A percentile compares a stretch with the other conserved stretches of the same genome.
Conservation (phyloP, 64 coral and sea anemone genomes). For the Dendronephthya gigantea region DNA sequence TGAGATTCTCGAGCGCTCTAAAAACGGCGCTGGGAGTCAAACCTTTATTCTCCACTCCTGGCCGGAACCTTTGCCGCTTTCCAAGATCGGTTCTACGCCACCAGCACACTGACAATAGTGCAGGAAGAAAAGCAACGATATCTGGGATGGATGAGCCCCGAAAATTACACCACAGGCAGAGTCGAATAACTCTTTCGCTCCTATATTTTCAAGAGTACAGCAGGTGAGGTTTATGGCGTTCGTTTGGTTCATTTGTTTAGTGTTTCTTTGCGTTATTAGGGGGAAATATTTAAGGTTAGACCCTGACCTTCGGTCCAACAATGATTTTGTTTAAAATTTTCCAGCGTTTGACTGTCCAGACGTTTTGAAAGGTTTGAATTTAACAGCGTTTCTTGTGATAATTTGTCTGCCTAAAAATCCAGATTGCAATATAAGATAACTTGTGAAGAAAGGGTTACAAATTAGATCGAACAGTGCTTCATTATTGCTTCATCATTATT, state of each 20-base stretch:
- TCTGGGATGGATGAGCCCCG: constrained; percentile 69
- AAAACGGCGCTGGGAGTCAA: no score
- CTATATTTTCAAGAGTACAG: neutral
- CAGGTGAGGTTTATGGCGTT: neutral
- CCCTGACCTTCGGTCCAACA: constrained; percentile 63
- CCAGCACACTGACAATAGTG: constrained; percentile 63
- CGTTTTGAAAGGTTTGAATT: constrained; percentile 35
- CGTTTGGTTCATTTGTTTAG: neutral
- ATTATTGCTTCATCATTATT: no score
- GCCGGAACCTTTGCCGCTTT: constrained; percentile 59
- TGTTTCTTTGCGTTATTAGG: neutral
- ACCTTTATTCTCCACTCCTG: constrained; percentile 94
- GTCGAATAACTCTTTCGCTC: constrained; percentile 48
- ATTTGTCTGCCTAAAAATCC: constrained; percentile 47
- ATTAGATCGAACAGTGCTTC: no score
- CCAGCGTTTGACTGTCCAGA: constrained; percentile 81
- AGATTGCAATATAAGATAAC: no score
- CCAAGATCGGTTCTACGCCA: constrained; percentile 43
- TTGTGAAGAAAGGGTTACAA: no score
- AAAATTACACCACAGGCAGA: constrained; percentile 56
- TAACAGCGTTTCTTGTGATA: constrained; percentile 55
- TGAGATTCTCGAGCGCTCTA: no score
- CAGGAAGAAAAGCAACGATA: constrained; percentile 76
- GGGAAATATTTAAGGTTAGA: neutral
- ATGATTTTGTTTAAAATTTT: constrained; percentile 60